These are phyloP conservation scores for Amphimedon queenslandica DNA, from an alignment of 37 sponge, comb jelly and placozoan species.

Conservation along the genomic window DNA sequence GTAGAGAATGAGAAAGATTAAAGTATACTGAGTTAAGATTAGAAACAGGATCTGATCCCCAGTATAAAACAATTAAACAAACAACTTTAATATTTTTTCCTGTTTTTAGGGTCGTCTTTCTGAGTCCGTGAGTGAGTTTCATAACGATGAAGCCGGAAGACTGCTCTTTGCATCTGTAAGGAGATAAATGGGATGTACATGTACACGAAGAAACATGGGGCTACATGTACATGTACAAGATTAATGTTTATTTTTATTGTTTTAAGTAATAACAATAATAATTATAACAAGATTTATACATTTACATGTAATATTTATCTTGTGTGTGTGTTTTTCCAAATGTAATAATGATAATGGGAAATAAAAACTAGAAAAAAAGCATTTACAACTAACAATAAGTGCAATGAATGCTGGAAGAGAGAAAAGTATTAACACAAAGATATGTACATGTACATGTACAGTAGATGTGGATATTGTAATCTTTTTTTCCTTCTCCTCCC, in stretches of 20 bases:
- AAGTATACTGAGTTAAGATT: too few relatives aligned
- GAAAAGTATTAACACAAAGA: background rate
- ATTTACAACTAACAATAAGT: too few relatives aligned
- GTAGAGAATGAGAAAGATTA: too few relatives aligned
- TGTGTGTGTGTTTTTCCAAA: background rate
- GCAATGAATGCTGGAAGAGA: too few relatives aligned
- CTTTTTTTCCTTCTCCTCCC: background rate
- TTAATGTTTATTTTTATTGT: too few relatives aligned
- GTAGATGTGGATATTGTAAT: background rate
- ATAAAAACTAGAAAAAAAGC: too few relatives aligned
- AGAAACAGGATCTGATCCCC: too few relatives aligned
- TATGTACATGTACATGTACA: background rate
- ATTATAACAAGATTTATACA: too few relatives aligned
- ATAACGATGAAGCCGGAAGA: background rate
- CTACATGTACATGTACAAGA: constrained; percentile 3
- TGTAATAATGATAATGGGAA: too few relatives aligned
- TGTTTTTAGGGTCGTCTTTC: background rate
- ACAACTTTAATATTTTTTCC: background rate
- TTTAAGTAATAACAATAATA: too few relatives aligned
- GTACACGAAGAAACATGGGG: background rate
- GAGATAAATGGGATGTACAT: background rate
- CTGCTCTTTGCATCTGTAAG: background rate
- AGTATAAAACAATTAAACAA: too few relatives aligned
- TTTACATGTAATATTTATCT: background rate
- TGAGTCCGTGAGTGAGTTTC: background rate